These are phyloP conservation scores for Botia kubotai DNA, from an alignment of 2,797 vertebrate genomes.

Conservation along the genomic window DNA sequence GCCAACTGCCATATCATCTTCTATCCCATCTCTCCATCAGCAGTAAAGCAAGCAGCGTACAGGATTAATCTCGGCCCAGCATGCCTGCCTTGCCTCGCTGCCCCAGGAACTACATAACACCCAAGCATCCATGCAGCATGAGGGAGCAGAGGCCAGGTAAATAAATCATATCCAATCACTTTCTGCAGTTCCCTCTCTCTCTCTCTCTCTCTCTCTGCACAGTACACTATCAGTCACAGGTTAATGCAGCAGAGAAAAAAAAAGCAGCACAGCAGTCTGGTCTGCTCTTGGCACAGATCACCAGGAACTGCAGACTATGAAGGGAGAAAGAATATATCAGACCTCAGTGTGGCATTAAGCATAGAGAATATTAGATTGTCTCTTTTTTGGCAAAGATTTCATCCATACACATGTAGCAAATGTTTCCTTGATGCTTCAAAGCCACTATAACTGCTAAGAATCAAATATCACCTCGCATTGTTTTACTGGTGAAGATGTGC, in stretches of 20 bases:
- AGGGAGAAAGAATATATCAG: conserved; percentile 16
- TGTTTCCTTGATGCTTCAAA: background rate
- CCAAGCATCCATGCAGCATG: conserved; percentile 36
- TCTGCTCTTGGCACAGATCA: conserved; percentile 11
- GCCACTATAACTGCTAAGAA: background rate
- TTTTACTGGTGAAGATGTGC: background rate
- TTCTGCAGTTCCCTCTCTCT: conserved; percentile 38
- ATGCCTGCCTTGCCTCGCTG: conserved; percentile 48
- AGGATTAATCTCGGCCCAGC: conserved; percentile 62
- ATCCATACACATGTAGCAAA: background rate
- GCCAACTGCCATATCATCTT: conserved; percentile 34
- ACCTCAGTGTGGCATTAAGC: background rate
- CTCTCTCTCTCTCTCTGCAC: background rate
- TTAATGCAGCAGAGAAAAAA: conserved; percentile 39
- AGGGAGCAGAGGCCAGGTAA: conserved; percentile 9
- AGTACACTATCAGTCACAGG: conserved; percentile 29
- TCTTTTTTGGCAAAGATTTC: background rate
- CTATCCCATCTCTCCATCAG: conserved; percentile 25
- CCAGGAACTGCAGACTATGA: conserved; percentile 49
- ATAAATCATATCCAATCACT: conserved; percentile 57
- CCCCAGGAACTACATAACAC: conserved; percentile 56
- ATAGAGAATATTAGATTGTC: background rate
- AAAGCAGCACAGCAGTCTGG: conserved; percentile 37
- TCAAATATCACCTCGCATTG: background rate
- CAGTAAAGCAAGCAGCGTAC: conserved; percentile 12